A percentile compares a stretch with the other conserved stretches of the same genome.
Conservation (phyloP, 2,113 vertebrate genomes). For the Brachionichthys hirsutus region DNA sequence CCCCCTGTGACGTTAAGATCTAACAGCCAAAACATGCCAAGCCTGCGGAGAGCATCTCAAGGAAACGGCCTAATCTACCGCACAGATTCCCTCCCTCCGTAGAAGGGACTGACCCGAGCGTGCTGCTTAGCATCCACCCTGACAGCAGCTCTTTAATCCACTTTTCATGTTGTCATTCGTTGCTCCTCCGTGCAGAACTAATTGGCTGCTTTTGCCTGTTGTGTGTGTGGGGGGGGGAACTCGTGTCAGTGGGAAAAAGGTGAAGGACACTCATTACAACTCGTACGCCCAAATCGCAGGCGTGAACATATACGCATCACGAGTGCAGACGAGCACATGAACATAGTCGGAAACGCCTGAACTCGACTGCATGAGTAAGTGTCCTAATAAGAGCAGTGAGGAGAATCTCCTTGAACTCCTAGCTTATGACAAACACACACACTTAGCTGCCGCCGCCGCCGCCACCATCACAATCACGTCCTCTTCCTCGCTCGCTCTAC, state of each 20-base stretch:
- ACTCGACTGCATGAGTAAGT: slow-evolving; percentile 18
- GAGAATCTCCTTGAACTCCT: slow-evolving; percentile 60
- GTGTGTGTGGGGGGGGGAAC: slow-evolving; percentile 32
- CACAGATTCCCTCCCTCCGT: slow-evolving; percentile 35
- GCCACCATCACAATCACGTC: slow-evolving; percentile 15
- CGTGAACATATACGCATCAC: slow-evolving; percentile 23
- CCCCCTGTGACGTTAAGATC: slow-evolving; percentile 24
- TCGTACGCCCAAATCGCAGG: slow-evolving; percentile 15
- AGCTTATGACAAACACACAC: slow-evolving; percentile 30
- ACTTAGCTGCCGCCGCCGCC: background rate
- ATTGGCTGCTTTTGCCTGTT: slow-evolving; percentile 67
- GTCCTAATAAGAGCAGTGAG: slow-evolving; percentile 31
- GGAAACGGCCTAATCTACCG: slow-evolving; percentile 38
- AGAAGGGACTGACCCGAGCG: slow-evolving; percentile 44
- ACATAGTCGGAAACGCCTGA: slow-evolving; percentile 23
- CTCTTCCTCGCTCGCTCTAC: slow-evolving; percentile 10
- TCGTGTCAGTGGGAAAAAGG: slow-evolving; percentile 23
- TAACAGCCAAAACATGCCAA: slow-evolving; percentile 20
- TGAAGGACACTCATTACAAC: slow-evolving; percentile 64
- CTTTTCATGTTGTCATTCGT: slow-evolving; percentile 52
- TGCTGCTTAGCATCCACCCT: slow-evolving; percentile 40
- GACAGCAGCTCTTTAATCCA: slow-evolving; percentile 56
- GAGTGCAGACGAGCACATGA: slow-evolving; percentile 23
- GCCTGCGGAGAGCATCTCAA: slow-evolving; percentile 17
- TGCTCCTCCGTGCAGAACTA: slow-evolving; percentile 54